Conservation (phyloP, 2,888 invertebrate genomes). For the Spodoptera exigua region DNA sequence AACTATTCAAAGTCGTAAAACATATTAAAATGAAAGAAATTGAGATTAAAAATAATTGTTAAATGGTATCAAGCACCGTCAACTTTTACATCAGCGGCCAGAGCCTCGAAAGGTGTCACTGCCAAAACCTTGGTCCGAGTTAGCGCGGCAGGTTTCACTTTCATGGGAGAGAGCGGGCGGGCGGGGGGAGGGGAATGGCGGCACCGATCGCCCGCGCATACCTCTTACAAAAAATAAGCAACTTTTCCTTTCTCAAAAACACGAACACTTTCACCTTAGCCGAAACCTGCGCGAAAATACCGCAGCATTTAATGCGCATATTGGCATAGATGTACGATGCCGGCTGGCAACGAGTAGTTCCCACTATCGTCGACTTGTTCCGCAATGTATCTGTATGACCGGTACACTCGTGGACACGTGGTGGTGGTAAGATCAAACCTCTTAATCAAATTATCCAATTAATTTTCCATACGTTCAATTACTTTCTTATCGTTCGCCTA, state of each 20-base stretch:
- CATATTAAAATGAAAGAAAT: no score
- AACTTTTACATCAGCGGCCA: constrained; percentile 26
- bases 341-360: constrained; percentile 49
- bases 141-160: constrained; percentile 79
- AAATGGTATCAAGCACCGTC: background rate
- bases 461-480: constrained; percentile 49
- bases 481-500: constrained; percentile 47
- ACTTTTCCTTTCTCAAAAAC: constrained; percentile 88
- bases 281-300: constrained; percentile 79
- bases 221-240: constrained; percentile 83
- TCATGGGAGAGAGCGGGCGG: constrained; percentile 65
- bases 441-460: constrained; percentile 37
- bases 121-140: constrained; percentile 58
- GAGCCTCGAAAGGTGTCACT: constrained; percentile 51
- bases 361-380: constrained; percentile 55
- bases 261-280: constrained; percentile 85
- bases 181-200: constrained; percentile 26
- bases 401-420: no score
- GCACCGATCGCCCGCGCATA: constrained; percentile 74
- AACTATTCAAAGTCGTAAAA: no score
- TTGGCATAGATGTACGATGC: constrained; percentile 64
- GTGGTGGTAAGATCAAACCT: no score
- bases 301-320: constrained; percentile 59
- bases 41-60: constrained; percentile 1
- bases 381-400: no score